These are phyloP conservation scores for Pseudomyrmex flavicornis DNA, from an alignment of 1,140 invertebrate genomes.

Conservation along the genomic window DNA sequence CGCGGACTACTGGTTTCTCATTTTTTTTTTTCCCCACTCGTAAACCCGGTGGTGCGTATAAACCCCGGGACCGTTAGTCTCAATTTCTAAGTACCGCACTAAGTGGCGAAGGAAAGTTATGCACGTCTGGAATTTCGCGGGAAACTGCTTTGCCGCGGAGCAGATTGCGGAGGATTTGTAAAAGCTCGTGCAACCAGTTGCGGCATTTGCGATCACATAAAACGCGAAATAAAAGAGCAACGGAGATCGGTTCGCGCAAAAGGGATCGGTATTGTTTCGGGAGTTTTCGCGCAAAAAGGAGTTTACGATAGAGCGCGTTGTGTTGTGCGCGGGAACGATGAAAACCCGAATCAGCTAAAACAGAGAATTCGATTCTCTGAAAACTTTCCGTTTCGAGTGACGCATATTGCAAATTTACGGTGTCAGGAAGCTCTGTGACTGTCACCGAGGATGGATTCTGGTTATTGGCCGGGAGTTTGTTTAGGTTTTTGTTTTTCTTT, in stretches of 20 bases:
- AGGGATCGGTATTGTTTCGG: conserved; percentile 9
- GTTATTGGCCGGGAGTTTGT: conserved; percentile 11
- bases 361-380: not conserved
- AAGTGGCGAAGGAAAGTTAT: conserved; percentile 44
- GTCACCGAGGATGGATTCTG: not conserved
- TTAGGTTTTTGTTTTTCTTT: not conserved
- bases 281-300: conserved; percentile 2
- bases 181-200: conserved; percentile 21
- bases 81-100: conserved; percentile 59
- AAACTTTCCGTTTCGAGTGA: conserved; percentile 13
- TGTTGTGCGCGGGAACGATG: conserved; percentile 7
- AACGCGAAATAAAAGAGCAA: conserved; percentile 22
- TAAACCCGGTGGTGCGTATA: conserved; percentile 21
- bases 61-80: conserved; percentile 53
- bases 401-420: not conserved
- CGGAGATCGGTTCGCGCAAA: conserved; percentile 8
- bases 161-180: conserved; percentile 3
- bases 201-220: not conserved
- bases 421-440: conserved; percentile 10
- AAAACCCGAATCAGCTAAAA: not conserved
- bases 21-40: not conserved
- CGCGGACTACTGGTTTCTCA: not conserved
- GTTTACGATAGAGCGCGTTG: not conserved
- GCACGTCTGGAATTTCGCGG: conserved; percentile 14
- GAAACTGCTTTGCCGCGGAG: not conserved